Conservation (phyloP, 2,797 vertebrate genomes). For the Sebastes diaconus region DNA sequence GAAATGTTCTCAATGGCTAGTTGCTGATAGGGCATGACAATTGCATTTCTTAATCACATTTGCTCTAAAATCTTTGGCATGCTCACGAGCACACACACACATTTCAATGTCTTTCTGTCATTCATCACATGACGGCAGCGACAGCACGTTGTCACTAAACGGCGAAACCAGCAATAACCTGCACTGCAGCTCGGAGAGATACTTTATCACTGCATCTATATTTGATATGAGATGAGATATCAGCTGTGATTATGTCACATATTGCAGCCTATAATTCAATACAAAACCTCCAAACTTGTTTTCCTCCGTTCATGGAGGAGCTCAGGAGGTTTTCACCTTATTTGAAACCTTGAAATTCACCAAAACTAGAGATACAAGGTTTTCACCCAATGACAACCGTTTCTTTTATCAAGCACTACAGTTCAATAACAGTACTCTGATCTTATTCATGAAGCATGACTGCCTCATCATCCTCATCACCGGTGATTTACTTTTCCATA, state of each 20-base stretch:
- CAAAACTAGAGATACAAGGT: not conserved
- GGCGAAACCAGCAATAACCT: not conserved
- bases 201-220: not conserved
- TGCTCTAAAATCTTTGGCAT: not conserved
- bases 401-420: too few species aligned
- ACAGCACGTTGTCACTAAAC: not conserved
- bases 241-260: not conserved
- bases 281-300: not conserved
- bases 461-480: not conserved
- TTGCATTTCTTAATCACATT: slow-evolving; percentile 16
- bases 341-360: not conserved
- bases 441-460: not conserved
- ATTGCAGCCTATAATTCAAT: not conserved
- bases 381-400: too few species aligned
- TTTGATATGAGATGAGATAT: not conserved
- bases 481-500: not conserved
- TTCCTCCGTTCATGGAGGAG: not conserved
- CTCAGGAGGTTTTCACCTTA: not conserved
- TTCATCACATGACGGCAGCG: not conserved
- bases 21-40: not conserved
- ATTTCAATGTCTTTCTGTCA: not conserved
- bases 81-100: not conserved
- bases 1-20: not conserved
- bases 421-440: too few species aligned
- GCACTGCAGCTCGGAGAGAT: not conserved